phyloP scores from a whole-genome alignment of 2,797 vertebrate species.

The Sarcoramphus papa region DNA sequence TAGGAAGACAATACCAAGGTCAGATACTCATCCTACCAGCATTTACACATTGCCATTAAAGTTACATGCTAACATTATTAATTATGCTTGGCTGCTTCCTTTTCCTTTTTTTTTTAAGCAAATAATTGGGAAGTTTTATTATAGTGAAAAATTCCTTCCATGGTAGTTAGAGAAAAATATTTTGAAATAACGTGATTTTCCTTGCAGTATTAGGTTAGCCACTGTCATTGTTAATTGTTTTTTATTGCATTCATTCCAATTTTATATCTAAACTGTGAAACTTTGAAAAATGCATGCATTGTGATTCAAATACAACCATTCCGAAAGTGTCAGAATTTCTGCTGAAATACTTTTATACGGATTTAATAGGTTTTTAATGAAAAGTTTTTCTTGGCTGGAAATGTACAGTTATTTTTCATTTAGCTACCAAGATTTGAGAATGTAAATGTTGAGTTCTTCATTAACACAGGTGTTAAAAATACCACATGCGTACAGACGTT shows the following conservation, averaged over 20 bases:
- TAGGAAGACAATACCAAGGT: background rate
- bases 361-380: background rate
- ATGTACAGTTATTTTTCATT: background rate
- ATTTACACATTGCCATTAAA: slow-evolving; percentile 9
- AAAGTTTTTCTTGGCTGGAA: background rate
- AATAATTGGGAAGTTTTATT: slow-evolving; percentile 11
- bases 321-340: background rate
- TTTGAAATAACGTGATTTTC: background rate
- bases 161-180: background rate
- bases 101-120: background rate
- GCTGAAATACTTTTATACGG: background rate
- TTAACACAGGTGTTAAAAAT: background rate
- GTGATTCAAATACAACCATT: background rate
- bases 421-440: background rate
- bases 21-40: background rate
- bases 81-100: slow-evolving; percentile 3
- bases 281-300: background rate
- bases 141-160: background rate
- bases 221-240: background rate
- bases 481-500: background rate
- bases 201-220: background rate
- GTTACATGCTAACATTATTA: background rate
- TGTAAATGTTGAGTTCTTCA: background rate
- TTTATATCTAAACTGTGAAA: background rate
- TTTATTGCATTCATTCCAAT: background rate